Percentiles rank a stretch among this genome's conserved stretches.
Conservation (phyloP, 2,797 vertebrate genomes). For the Chrysolophus pictus region DNA sequence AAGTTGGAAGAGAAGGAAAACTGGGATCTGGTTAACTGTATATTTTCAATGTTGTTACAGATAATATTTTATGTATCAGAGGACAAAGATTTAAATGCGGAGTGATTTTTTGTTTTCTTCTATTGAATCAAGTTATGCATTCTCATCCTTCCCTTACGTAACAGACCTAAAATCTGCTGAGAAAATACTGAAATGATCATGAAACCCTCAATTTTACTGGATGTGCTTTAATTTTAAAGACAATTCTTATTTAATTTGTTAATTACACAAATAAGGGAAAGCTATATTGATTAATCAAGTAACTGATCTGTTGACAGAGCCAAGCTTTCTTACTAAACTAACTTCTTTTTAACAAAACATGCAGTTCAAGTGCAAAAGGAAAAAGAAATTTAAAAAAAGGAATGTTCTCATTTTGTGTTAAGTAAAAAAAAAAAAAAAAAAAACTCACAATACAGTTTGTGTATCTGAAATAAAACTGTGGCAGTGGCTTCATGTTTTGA, state of each 20-base stretch:
- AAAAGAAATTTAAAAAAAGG: too few relatives aligned
- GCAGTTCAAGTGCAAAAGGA: background rate
- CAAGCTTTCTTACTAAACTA: background rate
- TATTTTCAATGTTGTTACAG: too few relatives aligned
- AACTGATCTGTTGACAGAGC: background rate
- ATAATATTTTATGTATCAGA: background rate
- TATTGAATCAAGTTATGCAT: background rate
- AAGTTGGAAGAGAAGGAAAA: background rate
- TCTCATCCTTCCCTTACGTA: background rate
- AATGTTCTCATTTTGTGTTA: background rate
- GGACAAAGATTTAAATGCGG: background rate
- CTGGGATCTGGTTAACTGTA: background rate
- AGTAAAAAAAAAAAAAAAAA: background rate
- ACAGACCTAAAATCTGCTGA: too few relatives aligned
- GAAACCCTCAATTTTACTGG: background rate
- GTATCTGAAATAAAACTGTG: background rate
- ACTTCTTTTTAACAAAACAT: background rate
- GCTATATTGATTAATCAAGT: background rate
- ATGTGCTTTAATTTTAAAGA: background rate
- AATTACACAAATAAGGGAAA: background rate
- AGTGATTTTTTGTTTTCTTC: background rate
- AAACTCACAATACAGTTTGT: background rate
- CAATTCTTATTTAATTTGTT: background rate
- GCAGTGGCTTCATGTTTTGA: background rate
- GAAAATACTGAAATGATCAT: fast-evolving